Conservation (phyloP, 2,888 invertebrate genomes). For the Pammene fasciana region DNA sequence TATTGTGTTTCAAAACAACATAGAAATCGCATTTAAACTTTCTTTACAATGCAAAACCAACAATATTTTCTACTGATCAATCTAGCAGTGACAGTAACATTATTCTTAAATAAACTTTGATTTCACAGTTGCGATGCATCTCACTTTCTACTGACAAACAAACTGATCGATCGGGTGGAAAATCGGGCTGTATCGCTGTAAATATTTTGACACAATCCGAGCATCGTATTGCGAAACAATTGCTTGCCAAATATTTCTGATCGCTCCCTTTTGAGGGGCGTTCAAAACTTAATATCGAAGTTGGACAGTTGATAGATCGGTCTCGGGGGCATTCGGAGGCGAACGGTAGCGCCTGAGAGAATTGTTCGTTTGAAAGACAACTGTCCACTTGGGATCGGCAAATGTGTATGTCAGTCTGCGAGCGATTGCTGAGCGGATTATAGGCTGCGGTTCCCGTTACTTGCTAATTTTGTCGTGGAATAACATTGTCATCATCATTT, state of each 20-base stretch:
- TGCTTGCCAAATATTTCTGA: conserved; percentile 63
- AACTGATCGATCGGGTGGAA: conserved; percentile 76
- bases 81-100: conserved; percentile 49
- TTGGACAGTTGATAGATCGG: conserved; percentile 77
- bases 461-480: conserved; percentile 24
- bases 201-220: conserved; percentile 78
- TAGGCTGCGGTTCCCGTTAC: conserved; percentile 11
- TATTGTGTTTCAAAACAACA: conserved; percentile 29
- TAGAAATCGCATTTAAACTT: conserved; percentile 40
- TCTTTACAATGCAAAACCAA: conserved; percentile 38
- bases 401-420: conserved; percentile 26
- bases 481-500: conserved; percentile 23
- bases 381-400: conserved; percentile 53
- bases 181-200: conserved; percentile 73
- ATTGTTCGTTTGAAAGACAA: conserved; percentile 63
- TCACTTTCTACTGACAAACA: conserved; percentile 59
- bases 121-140: conserved; percentile 72
- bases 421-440: conserved; percentile 29
- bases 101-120: conserved; percentile 71
- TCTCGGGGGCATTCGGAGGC: conserved; percentile 63
- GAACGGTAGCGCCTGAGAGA: conserved; percentile 49
- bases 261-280: conserved; percentile 58
- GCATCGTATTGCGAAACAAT: conserved; percentile 79
- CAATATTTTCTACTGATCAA: conserved; percentile 50
- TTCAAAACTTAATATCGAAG: conserved; percentile 68